Base-by-base conservation (phyloP, 1,140 invertebrate species). In the Lucilia cuprina region DNA sequence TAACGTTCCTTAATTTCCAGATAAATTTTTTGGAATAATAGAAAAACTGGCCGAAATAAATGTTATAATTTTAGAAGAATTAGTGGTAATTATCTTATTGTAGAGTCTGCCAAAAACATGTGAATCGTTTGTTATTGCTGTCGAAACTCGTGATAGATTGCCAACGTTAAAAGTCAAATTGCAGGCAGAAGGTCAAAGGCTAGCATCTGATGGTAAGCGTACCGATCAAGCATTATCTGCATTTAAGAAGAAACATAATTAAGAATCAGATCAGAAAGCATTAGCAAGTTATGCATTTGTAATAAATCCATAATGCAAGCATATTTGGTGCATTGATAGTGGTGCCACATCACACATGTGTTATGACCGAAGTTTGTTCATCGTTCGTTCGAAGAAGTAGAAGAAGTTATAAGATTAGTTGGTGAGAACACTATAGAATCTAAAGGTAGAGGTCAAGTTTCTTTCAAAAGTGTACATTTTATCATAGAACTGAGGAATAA, bases 311-410 rank as follows among this genome's bases (percentile, higher is more conserved):
- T 41, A 3, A 10, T 0, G 10, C 50, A 25, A 83, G 9, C 41
- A 70, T 13, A 65, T 8, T 17, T 83, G 70, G 83, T 34, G 70
- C n/a, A 35, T 75, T 12, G 83, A 83, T 21, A 83, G 70, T 34
- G 83, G 82, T n/a, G 83, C 83, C 13, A 74, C 70, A 17, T 83
- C 82, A 30, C 82, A 65, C 13, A 83, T 83, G 21, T 83, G 82
- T n/a, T n/a, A n/a, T 14, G n/a, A 83, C 14, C 19, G 30, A 9
- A 35, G 65, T 17, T 14, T 70, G 17, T 83, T 83, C 65, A 19
- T n/a, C n/a, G n/a, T n/a, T 30, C 35, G 3, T 25, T 83, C 17
- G 35, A 74, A 19, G 65, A 83, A 41, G 41, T 41, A 7, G 41
- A 41, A 8, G 10, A 41, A 41, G 10, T 41, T 41, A 41, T 41